Conservation (phyloP, 2,113 vertebrate genomes). For the Dasyurus viverrinus region DNA sequence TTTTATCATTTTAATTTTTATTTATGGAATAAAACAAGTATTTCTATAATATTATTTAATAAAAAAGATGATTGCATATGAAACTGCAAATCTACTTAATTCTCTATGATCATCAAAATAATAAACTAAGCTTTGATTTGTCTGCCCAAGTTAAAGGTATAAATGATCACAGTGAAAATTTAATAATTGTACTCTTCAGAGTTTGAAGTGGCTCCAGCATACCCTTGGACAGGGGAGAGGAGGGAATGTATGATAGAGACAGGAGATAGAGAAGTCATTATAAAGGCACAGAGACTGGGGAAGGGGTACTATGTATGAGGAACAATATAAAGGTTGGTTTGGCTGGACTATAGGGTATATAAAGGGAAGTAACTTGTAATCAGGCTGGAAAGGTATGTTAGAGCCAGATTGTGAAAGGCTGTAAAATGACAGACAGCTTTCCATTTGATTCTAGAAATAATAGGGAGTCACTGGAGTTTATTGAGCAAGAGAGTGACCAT, state of each 20-base stretch:
- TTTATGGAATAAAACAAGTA: background rate
- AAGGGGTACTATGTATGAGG: background rate
- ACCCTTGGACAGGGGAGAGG: background rate
- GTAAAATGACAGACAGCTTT: background rate
- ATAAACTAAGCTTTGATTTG: background rate
- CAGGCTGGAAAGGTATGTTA: background rate
- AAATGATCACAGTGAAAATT: background rate
- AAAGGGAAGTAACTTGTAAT: background rate
- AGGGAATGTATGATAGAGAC: background rate
- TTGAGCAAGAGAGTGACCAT: background rate
- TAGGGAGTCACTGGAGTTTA: background rate
- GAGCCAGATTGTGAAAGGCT: background rate
- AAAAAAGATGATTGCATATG: background rate
- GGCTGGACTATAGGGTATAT: background rate
- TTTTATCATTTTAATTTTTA: background rate
- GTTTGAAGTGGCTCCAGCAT: background rate
- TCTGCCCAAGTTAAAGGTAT: background rate
- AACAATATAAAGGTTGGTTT: background rate
- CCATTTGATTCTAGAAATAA: background rate
- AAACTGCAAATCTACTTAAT: background rate
- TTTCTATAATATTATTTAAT: background rate
- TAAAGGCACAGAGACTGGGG: background rate
- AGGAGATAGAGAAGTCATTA: background rate
- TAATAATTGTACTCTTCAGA: background rate
- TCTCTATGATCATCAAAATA: background rate